Evolutionary conservation across 2,113 vertebrate species (phyloP).

Genomic region (Willisornis vidua): DNA sequence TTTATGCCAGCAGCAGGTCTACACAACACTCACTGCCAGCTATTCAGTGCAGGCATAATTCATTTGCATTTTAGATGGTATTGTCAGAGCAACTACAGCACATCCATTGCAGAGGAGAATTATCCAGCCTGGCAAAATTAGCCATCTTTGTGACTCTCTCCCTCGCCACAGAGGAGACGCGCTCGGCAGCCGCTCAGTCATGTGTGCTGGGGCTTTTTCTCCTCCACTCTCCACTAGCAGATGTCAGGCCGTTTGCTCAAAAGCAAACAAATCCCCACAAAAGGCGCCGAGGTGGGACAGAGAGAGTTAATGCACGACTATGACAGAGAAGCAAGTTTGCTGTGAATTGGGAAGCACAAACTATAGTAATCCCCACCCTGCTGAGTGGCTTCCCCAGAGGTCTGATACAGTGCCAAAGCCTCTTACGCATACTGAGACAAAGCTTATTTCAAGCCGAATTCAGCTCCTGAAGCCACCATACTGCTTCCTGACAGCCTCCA

Average conservation of each 20-base stretch:
- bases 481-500: conserved; percentile 77
- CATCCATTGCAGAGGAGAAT: background rate
- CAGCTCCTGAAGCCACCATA: conserved; percentile 74
- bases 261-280: background rate
- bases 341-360: conserved; percentile 78
- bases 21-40: background rate
- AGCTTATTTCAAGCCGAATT: conserved; percentile 77
- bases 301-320: conserved; percentile 68
- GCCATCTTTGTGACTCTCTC: conserved; percentile 26
- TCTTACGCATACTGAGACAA: conserved; percentile 81
- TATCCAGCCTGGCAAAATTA: conserved; percentile 37
- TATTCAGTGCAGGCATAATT: conserved; percentile 34
- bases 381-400: conserved; percentile 81
- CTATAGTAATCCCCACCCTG: conserved; percentile 78
- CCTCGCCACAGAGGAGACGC: background rate
- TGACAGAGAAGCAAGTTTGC: conserved; percentile 75
- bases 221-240: background rate
- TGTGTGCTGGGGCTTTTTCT: background rate
- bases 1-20: conserved; percentile 25
- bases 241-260: background rate
- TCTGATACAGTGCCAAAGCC: conserved; percentile 81
- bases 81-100: conserved; percentile 5
- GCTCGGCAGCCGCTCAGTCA: background rate
- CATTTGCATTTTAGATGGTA: conserved; percentile 63
- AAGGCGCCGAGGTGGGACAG: conserved; percentile 44